Conservation (phyloP, 2,888 invertebrate genomes). For the Ophion ellenae region DNA sequence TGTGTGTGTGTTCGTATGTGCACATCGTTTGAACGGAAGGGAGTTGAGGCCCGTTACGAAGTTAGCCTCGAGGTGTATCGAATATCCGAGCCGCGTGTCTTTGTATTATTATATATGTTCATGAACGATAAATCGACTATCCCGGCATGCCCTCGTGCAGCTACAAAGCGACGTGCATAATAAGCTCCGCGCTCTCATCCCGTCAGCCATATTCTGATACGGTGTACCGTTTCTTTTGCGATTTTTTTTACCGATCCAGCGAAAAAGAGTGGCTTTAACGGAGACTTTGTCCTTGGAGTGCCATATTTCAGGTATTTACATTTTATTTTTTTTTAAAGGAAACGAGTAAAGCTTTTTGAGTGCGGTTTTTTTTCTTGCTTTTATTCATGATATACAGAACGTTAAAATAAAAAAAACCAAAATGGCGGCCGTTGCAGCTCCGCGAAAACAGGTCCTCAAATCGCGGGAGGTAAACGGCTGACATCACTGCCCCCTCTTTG, state of each 20-base stretch:
- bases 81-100: constrained; percentile 25
- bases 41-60: constrained; percentile 43
- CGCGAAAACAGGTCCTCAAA: no score
- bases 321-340: no score
- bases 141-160: constrained; percentile 6
- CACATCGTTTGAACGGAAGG: neutral
- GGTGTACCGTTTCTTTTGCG: constrained; percentile 10
- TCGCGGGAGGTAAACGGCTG: no score
- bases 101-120: constrained; percentile 3
- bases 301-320: no score
- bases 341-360: no score
- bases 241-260: constrained; percentile 8
- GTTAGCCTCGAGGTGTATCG: constrained; percentile 48
- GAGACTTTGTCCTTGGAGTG: no score
- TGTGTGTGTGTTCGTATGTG: neutral
- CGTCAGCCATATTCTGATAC: neutral
- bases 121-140: constrained; percentile 38
- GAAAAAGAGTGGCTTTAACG: neutral
- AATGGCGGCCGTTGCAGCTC: no score
- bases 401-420: no score
- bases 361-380: no score
- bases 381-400: no score
- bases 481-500: no score
- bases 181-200: neutral
- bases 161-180: no score